Conservation (phyloP, 2,797 vertebrate genomes). For the Todus mexicanus region DNA sequence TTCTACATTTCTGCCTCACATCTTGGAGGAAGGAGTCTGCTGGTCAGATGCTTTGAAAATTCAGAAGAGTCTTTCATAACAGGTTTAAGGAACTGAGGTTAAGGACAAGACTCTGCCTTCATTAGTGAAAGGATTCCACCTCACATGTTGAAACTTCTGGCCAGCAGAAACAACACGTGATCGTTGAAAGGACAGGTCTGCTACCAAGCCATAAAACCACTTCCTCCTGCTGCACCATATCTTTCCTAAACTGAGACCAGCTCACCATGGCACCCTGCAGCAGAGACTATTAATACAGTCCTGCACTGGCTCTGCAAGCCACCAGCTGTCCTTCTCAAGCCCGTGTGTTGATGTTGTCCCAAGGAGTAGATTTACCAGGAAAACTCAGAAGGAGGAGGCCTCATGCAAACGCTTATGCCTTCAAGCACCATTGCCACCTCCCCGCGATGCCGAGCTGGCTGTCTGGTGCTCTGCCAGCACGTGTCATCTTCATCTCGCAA, state of each 20-base stretch:
- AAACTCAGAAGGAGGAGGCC: not conserved
- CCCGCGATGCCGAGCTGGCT: accelerated
- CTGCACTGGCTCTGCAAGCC: not conserved
- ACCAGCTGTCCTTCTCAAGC: not conserved
- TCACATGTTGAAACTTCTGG: not conserved
- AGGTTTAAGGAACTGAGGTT: not conserved
- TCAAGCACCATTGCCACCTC: not conserved
- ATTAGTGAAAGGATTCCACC: not conserved
- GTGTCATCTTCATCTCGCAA: not conserved
- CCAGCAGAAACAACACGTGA: not conserved
- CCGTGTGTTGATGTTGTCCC: not conserved
- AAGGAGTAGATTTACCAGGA: not conserved
- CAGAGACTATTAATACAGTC: not conserved
- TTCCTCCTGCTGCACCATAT: not conserved
- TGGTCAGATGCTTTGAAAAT: not conserved
- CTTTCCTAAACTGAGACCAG: not conserved
- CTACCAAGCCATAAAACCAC: not conserved
- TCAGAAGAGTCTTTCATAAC: not conserved
- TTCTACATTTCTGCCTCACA: not conserved
- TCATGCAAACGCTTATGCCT: accelerated
- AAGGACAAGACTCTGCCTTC: not conserved
- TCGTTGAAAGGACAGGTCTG: not conserved
- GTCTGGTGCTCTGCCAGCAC: not conserved
- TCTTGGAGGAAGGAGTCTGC: not conserved
- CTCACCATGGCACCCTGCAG: accelerated